Conservation (phyloP, 2,113 vertebrate species). For the Hippocampus abdominalis region DNA sequence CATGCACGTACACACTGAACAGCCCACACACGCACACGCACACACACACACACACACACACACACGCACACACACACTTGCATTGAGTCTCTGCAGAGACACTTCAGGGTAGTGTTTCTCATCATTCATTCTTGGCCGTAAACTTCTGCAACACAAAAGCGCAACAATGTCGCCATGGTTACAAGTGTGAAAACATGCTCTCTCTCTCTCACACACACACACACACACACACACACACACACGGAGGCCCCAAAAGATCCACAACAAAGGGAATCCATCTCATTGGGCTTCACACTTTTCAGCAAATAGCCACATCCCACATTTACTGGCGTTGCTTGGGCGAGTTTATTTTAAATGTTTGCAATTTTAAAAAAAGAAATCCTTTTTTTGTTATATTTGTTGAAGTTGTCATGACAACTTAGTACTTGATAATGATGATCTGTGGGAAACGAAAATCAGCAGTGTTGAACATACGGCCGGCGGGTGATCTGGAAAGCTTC, state of each 20-base stretch:
- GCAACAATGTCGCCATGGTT: conserved; percentile 2
- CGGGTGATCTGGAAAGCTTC: no score
- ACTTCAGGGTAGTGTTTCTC: background rate
- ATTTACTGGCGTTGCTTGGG: no score
- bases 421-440: no score
- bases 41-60: conserved; percentile 8
- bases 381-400: no score
- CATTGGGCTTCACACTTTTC: background rate
- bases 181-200: background rate
- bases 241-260: background rate
- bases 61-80: conserved; percentile 11
- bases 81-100: background rate
- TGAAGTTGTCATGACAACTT: no score
- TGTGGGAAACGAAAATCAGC: no score
- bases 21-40: conserved; percentile 24
- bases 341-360: no score
- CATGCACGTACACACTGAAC: conserved; percentile 28
- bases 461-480: no score
- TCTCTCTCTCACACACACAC: no score
- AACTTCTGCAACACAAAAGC: conserved; percentile 1
- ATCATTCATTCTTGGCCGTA: background rate
- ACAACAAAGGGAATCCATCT: background rate
- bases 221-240: background rate
- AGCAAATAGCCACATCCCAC: conserved; percentile 2
- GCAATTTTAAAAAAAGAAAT: no score